Evolutionary conservation across 2,113 vertebrate genomes (phyloP).

Genomic region (Eurystomus gularis): DNA sequence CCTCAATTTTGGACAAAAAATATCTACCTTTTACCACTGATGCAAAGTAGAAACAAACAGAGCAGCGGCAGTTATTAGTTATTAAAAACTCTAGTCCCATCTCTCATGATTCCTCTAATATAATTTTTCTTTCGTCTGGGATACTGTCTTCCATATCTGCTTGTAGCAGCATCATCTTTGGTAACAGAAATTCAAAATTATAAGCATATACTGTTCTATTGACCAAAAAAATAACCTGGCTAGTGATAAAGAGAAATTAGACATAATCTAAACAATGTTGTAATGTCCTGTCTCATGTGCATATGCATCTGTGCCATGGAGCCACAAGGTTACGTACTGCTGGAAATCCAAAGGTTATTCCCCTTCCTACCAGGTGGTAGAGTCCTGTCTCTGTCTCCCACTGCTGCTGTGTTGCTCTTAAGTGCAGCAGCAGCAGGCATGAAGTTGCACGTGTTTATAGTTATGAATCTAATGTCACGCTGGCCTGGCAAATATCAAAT

Average conservation of each 20-base stretch:
- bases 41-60: not conserved
- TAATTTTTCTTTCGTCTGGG: not conserved
- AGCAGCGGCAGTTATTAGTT: not conserved
- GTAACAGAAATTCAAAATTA: not conserved
- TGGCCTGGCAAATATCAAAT: not conserved
- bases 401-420: not conserved
- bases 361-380: not conserved
- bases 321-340: fast-evolving
- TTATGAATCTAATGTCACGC: not conserved
- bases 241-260: not conserved
- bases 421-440: not conserved
- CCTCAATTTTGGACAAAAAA: not conserved
- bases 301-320: not conserved
- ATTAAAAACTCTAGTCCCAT: not conserved
- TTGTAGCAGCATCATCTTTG: not conserved
- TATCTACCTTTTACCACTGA: not conserved
- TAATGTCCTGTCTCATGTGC: not conserved
- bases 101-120: not conserved
- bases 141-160: not conserved
- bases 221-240: not conserved
- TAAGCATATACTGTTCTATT: not conserved
- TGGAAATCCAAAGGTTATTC: not conserved
- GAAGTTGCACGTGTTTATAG: not conserved
- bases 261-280: not conserved
- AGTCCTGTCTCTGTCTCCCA: not conserved